Conservation (phyloP, 2,113 vertebrate species). For the Pipra filicauda region DNA sequence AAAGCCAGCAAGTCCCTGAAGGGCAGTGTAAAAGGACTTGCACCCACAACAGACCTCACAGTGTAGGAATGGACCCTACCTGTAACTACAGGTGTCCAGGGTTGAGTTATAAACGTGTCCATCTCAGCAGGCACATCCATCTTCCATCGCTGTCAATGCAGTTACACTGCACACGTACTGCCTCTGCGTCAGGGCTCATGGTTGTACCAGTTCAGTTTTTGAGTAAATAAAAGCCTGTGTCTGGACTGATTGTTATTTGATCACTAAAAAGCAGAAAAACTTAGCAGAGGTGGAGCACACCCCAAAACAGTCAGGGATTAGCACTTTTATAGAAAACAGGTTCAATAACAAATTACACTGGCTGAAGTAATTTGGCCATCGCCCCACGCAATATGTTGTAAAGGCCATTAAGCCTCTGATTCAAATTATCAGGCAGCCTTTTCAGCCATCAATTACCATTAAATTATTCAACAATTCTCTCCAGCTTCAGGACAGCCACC, state of each 20-base stretch:
- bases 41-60: accelerated
- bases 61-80: not conserved
- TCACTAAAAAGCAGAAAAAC: not conserved
- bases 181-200: not conserved
- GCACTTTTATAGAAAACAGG: not conserved
- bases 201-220: not conserved
- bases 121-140: not conserved
- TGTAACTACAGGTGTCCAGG: not conserved
- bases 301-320: not conserved
- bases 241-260: not conserved
- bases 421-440: not conserved
- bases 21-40: not conserved
- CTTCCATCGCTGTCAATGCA: not conserved
- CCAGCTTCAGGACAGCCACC: not conserved
- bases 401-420: not conserved
- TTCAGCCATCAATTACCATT: not conserved
- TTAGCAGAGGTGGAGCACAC: not conserved
- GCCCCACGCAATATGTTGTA: not conserved
- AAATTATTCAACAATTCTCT: not conserved
- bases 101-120: not conserved
- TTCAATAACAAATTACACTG: not conserved
- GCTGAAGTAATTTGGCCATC: constrained; percentile 19
- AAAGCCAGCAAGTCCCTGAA: not conserved
- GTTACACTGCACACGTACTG: not conserved
- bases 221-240: not conserved